A percentile compares a stretch with the other conserved stretches of the same genome.
Conservation (phyloP, 2,113 vertebrate species). For the Panthera tigris region DNA sequence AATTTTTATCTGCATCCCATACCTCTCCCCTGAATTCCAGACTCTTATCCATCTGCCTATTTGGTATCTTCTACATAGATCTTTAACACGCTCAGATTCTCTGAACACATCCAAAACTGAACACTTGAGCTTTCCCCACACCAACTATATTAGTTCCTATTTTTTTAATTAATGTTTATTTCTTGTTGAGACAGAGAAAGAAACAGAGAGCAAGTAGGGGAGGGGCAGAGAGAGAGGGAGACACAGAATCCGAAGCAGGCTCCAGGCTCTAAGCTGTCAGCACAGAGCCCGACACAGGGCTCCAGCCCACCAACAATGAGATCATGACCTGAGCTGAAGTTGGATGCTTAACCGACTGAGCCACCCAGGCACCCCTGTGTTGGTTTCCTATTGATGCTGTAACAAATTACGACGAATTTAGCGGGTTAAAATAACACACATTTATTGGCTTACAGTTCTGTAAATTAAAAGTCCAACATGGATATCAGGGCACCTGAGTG, state of each 20-base stretch:
- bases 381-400: background rate
- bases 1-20: background rate
- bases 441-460: background rate
- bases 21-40: background rate
- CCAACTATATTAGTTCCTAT: background rate
- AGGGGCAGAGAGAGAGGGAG: too few species aligned
- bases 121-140: background rate
- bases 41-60: background rate
- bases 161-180: too few species aligned
- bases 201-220: too few species aligned
- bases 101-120: background rate
- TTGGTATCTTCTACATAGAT: background rate
- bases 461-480: background rate
- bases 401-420: background rate
- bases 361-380: background rate
- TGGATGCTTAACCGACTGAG: too few species aligned
- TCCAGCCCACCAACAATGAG: too few species aligned
- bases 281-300: too few species aligned
- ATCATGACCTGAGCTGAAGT: too few species aligned
- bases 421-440: background rate
- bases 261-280: too few species aligned
- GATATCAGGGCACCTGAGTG: background rate
- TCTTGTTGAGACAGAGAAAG: too few species aligned
- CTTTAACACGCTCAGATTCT: background rate
- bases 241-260: too few species aligned